Percentiles rank a stretch among this genome's conserved stretches.
Conservation (phyloP, 2,888 invertebrate species). For the Hylaea fasciaria region DNA sequence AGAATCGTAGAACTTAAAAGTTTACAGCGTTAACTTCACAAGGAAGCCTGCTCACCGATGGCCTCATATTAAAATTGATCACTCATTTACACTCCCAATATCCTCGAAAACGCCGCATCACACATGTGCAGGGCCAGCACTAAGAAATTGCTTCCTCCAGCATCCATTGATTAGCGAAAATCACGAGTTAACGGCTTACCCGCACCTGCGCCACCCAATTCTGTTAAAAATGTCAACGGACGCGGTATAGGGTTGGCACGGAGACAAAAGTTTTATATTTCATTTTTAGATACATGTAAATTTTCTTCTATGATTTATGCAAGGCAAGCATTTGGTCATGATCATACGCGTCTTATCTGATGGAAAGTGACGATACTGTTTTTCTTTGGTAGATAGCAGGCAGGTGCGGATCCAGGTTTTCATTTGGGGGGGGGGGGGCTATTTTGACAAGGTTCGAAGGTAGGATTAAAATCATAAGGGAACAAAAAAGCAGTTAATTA, state of each 20-base stretch:
- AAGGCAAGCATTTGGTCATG: too few species aligned
- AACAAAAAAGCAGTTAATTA: too few species aligned
- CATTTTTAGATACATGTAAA: too few species aligned
- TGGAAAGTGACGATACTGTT: too few species aligned
- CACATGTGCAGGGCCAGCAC: slow-evolving; percentile 45
- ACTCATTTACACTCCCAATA: slow-evolving; percentile 9
- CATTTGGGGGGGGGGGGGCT: too few species aligned
- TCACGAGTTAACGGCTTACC: slow-evolving; percentile 59
- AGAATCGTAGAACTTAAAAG: too few species aligned
- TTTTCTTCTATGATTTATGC: too few species aligned
- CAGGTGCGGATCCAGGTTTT: too few species aligned
- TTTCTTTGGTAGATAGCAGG: too few species aligned
- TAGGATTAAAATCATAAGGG: too few species aligned
- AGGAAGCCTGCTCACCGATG: background rate
- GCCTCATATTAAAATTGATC: slow-evolving; percentile 3
- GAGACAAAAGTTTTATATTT: background rate
- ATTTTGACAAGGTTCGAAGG: too few species aligned
- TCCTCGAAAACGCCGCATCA: slow-evolving; percentile 4
- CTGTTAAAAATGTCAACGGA: slow-evolving; percentile 53
- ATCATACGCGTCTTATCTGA: too few species aligned
- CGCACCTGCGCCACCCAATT: slow-evolving; percentile 68
- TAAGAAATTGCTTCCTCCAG: slow-evolving; percentile 77
- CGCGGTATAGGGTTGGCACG: slow-evolving; percentile 40
- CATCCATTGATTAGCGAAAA: slow-evolving; percentile 77
- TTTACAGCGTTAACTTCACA: background rate